A percentile compares a stretch with the other conserved stretches of the same genome.
Evolutionary conservation across 1,140 invertebrate genomes (phyloP).

Genomic region (Watersipora subatra): DNA sequence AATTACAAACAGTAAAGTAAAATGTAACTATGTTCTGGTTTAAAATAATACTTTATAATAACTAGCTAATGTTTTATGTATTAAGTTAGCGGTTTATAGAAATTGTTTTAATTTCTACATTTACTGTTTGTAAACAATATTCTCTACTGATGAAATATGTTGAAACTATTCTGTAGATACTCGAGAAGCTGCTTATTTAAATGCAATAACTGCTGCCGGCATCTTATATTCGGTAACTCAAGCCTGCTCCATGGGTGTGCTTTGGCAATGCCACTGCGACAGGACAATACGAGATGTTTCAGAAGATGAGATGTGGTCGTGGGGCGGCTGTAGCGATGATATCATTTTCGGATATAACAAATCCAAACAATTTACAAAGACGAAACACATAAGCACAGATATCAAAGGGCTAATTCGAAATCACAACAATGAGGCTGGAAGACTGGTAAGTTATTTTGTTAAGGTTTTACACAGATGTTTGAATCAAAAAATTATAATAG

Average conservation of each 20-base stretch:
- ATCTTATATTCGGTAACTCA: constrained; percentile 71
- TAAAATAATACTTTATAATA: too few species aligned
- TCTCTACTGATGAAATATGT: too few species aligned
- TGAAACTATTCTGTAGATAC: constrained; percentile 57
- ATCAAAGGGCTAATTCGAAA: constrained; percentile 29
- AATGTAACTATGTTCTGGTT: too few species aligned
- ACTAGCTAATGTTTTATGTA: too few species aligned
- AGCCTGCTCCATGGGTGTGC: constrained; percentile 49
- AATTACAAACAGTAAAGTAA: too few species aligned
- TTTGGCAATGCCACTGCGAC: constrained; percentile 34
- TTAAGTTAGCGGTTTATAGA: too few species aligned
- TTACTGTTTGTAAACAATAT: too few species aligned
- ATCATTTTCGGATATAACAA: constrained; percentile 88
- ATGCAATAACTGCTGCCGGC: constrained; percentile 73
- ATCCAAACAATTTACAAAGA: constrained; percentile 79
- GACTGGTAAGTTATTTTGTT: constrained; percentile 31
- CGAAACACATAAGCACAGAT: constrained; percentile 43
- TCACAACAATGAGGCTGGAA: constrained; percentile 39
- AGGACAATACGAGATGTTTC: constrained; percentile 23
- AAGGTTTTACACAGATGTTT: too few species aligned
- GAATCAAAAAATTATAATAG: too few species aligned
- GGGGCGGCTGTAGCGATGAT: constrained; percentile 93
- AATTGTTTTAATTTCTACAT: too few species aligned
- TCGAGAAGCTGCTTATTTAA: constrained; percentile 75
- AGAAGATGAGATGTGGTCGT: constrained; percentile 54